Evolutionary conservation across 2,888 invertebrate species (phyloP).

Genomic region (Tetheella fluctuosa): DNA sequence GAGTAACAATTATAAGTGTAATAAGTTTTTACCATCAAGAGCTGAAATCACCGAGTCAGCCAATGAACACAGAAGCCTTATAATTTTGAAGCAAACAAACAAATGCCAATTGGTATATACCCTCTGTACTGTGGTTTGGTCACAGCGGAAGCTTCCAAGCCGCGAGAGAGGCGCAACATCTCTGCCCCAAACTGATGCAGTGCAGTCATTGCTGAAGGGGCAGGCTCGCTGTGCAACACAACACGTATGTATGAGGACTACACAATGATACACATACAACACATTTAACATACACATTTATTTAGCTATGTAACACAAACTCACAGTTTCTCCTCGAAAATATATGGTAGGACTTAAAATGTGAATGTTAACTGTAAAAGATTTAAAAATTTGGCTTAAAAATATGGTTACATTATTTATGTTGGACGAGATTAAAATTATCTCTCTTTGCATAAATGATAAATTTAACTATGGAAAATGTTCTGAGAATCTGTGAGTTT

Average conservation of each 20-base stretch:
- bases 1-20: neutral
- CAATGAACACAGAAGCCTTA: conserved; percentile 3
- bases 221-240: conserved; percentile 87
- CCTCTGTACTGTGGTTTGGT: conserved; percentile 77
- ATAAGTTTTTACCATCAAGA: neutral
- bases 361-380: neutral
- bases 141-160: conserved; percentile 88
- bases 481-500: conserved; percentile 4
- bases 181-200: conserved; percentile 94
- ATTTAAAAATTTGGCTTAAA: neutral
- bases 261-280: conserved; percentile 52
- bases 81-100: conserved; percentile 59
- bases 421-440: neutral
- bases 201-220: conserved; percentile 92
- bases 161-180: conserved; percentile 92
- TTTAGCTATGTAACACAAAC: neutral
- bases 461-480: neutral
- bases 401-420: neutral
- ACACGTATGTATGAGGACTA: conserved; percentile 71
- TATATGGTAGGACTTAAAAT: neutral
- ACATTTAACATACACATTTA: conserved; percentile 12
- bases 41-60: neutral
- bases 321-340: neutral
- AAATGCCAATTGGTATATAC: conserved; percentile 73
- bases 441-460: neutral